Evolutionary conservation across 2,113 vertebrate genomes (phyloP), one percentile per base, ranked within the genome.

Genomic region (Alligator sinensis): DNA sequence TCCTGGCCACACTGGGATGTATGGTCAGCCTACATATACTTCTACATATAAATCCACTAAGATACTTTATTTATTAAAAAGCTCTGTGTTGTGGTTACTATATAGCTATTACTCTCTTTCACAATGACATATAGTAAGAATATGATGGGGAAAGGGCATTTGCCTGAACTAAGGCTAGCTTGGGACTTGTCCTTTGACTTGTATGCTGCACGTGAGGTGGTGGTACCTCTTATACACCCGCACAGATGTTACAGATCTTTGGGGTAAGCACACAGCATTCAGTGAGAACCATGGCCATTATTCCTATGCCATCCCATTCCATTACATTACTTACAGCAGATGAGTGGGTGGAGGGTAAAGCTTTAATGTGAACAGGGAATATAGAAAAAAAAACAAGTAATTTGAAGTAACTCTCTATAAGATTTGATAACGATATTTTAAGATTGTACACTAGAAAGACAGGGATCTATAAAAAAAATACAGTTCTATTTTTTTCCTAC

Each of bases 331-430:
- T 92, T 81, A 61, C 77, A 90, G 82, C 14, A 90, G 54, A 70
- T 70, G 17, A 87, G 2, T 82, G 74, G 21, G 62, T 61, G 62
- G 86, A 84, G 57, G 68, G 24, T 59, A n/a, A 4, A 85, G 47
- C 61, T 70, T 85, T 87, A 92, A 87, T 82, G 79, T 13, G 15
- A 72, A 81, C 84, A 87, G 24, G 25, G 27, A 80, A 47, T 38
- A 4, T 12, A 74, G 34, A 74, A 38, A 74, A 84, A 82, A 70
- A 86, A 86, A 15, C 24, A 82, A n/a, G 74, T 60, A 82, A 92
- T 92, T 82, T 79, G 78, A 90, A 87, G 66, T 47, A 92, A 85
- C 82, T 90, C 34, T 84, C 47, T 14, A 57, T 92, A 87, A 92
- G 68, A 90, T 92, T 63, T 0, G 1, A 24, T 70, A 84, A 92